phyloP scores from a whole-genome alignment of 2,888 invertebrate genomes.

The Machimus atricapillus region DNA sequence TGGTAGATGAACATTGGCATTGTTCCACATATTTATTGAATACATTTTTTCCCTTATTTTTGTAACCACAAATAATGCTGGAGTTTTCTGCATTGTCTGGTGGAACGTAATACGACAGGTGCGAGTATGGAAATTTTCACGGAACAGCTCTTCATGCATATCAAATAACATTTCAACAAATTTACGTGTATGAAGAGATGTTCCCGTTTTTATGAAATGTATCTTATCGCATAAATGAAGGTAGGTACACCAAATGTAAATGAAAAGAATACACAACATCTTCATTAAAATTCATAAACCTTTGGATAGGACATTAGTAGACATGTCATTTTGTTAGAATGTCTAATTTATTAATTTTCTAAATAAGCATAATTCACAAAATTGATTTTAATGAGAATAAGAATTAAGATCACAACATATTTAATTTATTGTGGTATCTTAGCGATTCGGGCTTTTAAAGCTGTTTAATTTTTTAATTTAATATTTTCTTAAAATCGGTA shows the following conservation, averaged over 20 bases:
- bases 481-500: no score
- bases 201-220: neutral
- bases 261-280: neutral
- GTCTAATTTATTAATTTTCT: neutral
- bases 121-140: neutral
- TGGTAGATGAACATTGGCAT: neutral
- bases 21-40: neutral
- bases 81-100: neutral
- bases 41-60: neutral
- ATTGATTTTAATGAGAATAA: no score
- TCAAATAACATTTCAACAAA: neutral
- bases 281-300: neutral
- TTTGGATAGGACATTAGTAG: neutral
- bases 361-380: no score
- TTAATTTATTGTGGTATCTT: no score
- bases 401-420: no score
- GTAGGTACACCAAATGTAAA: neutral
- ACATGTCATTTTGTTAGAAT: neutral
- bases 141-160: neutral
- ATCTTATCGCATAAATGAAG: neutral
- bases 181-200: neutral
- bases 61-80: neutral
- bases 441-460: no score
- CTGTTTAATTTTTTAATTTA: no score
- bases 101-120: neutral